A percentile compares a stretch with the other conserved stretches of the same genome.
Conservation (phyloP, 1,140 invertebrate genomes). For the Glomeris maerens region DNA sequence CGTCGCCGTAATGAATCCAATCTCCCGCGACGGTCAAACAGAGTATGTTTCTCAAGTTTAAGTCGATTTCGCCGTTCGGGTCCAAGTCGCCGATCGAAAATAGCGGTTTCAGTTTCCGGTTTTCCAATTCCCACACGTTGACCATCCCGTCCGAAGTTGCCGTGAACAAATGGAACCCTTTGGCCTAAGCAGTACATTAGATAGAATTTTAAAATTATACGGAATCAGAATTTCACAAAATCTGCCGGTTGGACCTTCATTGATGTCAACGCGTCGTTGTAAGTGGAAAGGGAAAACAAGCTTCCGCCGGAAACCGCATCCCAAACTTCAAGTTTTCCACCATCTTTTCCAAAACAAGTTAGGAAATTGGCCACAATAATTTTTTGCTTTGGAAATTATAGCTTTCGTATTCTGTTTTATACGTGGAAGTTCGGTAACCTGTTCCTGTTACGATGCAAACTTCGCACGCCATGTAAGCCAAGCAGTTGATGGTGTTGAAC, state of each 20-base stretch:
- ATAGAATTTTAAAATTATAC: not conserved
- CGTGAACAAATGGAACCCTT: conserved; percentile 15
- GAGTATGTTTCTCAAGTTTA: conserved; percentile 18
- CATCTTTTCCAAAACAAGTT: too few relatives aligned
- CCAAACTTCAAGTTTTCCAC: conserved; percentile 27
- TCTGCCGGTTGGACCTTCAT: conserved; percentile 21
- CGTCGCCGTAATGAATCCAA: conserved; percentile 23
- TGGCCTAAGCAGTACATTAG: conserved; percentile 16
- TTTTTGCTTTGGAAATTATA: not conserved
- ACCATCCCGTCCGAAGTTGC: conserved; percentile 20
- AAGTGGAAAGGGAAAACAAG: conserved; percentile 17
- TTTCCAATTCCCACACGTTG: conserved; percentile 21
- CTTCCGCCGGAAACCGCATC: conserved; percentile 17
- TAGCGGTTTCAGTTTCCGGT: conserved; percentile 17
- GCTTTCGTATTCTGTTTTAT: not conserved
- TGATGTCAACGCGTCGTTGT: conserved; percentile 21
- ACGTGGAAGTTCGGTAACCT: not conserved
- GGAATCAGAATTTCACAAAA: conserved; percentile 2
- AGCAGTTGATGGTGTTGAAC: conserved; percentile 22
- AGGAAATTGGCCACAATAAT: not conserved
- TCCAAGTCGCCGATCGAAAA: conserved; percentile 23
- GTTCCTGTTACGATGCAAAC: conserved; percentile 20
- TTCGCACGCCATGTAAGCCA: conserved; percentile 17
- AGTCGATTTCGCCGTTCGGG: conserved; percentile 3
- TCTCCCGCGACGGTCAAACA: conserved; percentile 15